Conservation (phyloP, 2,888 invertebrate species). For the Acronicta alni region DNA sequence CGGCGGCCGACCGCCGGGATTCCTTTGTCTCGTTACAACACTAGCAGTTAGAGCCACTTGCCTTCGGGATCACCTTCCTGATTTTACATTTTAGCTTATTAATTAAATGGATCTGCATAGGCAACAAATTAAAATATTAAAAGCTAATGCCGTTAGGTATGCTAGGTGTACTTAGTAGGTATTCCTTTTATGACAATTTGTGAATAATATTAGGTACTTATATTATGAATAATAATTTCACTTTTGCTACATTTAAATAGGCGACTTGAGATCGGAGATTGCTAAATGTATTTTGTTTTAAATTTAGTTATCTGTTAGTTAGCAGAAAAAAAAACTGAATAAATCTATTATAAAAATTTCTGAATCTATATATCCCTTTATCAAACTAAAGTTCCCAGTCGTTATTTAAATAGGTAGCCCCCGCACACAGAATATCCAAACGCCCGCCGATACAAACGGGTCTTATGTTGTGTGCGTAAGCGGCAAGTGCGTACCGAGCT, state of each 20-base stretch:
- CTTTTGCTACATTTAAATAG: too few relatives aligned
- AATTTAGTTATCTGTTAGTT: too few relatives aligned
- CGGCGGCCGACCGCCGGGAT: constrained; percentile 86
- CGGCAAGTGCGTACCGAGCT: constrained; percentile 79
- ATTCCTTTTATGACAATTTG: too few relatives aligned
- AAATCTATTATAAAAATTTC: constrained; percentile 5
- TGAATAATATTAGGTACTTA: too few relatives aligned
- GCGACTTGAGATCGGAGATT: too few relatives aligned
- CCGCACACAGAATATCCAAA: constrained; percentile 46
- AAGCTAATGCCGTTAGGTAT: too few relatives aligned
- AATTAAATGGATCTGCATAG: background rate
- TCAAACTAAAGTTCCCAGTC: constrained; percentile 33
- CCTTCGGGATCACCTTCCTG: constrained; percentile 31
- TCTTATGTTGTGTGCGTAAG: constrained; percentile 55
- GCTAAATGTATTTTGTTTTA: too few relatives aligned
- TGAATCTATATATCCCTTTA: constrained; percentile 3
- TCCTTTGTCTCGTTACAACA: constrained; percentile 87
- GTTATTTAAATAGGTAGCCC: constrained; percentile 46
- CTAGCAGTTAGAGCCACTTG: constrained; percentile 62
- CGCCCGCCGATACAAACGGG: constrained; percentile 43
- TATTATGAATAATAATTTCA: too few relatives aligned
- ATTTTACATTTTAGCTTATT: constrained; percentile 19
- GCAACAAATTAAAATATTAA: background rate
- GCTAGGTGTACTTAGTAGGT: too few relatives aligned
- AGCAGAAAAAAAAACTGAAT: too few relatives aligned